A percentile compares a stretch with the other conserved stretches of the same genome.
phyloP scores from a whole-genome alignment of 2,888 invertebrate species.

The Fissipunctia ypsillon region DNA sequence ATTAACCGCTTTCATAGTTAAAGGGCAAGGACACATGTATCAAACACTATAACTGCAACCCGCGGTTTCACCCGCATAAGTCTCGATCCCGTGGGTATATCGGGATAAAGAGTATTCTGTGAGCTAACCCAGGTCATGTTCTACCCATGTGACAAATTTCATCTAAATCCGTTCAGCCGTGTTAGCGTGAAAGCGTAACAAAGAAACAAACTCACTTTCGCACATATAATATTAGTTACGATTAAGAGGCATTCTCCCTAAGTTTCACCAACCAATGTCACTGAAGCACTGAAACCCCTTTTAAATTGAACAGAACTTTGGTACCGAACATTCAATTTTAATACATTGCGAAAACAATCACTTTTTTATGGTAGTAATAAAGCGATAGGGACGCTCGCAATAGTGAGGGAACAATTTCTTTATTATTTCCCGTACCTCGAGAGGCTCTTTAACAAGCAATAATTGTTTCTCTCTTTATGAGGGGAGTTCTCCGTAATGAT shows the following conservation, averaged over 20 bases:
- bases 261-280: constrained; percentile 7
- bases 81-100: too few species aligned
- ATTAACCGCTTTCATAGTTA: neutral
- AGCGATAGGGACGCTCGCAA: constrained; percentile 68
- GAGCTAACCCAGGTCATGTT: too few species aligned
- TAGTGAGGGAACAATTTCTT: constrained; percentile 71
- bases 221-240: too few species aligned
- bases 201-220: too few species aligned
- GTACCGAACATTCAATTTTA: constrained; percentile 54
- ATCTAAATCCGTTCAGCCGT: too few species aligned
- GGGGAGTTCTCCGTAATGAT: constrained; percentile 71
- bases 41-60: too few species aligned
- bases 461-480: constrained; percentile 80
- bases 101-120: too few species aligned
- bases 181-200: too few species aligned
- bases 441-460: constrained; percentile 80
- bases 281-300: constrained; percentile 14
- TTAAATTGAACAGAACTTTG: constrained; percentile 22
- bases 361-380: constrained; percentile 72
- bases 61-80: too few species aligned
- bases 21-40: neutral
- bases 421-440: constrained; percentile 75
- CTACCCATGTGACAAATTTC: too few species aligned
- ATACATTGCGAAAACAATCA: constrained; percentile 61
- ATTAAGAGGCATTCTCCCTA: neutral